Conservation (phyloP, 2,888 invertebrate species). For the Pharmacophagus antenor region DNA sequence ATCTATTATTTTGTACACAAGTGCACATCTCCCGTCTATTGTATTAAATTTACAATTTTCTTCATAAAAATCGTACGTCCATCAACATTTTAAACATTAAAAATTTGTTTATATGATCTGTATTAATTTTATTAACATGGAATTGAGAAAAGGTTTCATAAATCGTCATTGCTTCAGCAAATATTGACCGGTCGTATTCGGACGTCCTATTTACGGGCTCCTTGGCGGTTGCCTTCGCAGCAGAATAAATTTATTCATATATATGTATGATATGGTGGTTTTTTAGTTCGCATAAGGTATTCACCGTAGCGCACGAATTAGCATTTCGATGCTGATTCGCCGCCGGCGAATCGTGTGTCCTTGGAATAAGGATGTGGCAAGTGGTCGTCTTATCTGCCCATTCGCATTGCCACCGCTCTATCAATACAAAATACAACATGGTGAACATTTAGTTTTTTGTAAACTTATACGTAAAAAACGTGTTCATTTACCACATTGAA, state of each 20-base stretch:
- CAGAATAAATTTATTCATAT: slow-evolving; percentile 18
- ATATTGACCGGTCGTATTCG: slow-evolving; percentile 23
- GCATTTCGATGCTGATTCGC: slow-evolving; percentile 68
- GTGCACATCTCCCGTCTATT: not conserved
- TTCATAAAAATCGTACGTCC: slow-evolving; percentile 14
- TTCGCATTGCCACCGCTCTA: slow-evolving; percentile 49
- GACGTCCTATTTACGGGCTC: slow-evolving; percentile 19
- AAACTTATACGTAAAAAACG: not conserved
- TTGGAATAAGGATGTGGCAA: slow-evolving; percentile 76
- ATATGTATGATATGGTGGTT: slow-evolving; percentile 48
- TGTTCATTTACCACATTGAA: too few species aligned
- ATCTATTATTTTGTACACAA: slow-evolving; percentile 9
- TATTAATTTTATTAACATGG: slow-evolving; percentile 18
- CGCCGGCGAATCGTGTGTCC: slow-evolving; percentile 55
- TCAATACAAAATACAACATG: slow-evolving; percentile 28
- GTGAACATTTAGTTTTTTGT: not conserved
- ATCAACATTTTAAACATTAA: slow-evolving; percentile 4
- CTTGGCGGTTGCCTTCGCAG: slow-evolving; percentile 23
- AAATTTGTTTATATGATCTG: slow-evolving; percentile 9
- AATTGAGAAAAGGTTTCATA: slow-evolving; percentile 12
- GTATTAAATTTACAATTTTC: slow-evolving; percentile 19
- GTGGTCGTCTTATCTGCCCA: slow-evolving; percentile 58
- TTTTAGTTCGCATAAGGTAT: slow-evolving; percentile 67
- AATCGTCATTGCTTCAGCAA: slow-evolving; percentile 7
- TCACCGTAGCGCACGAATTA: slow-evolving; percentile 69